Conservation (phyloP, 2,888 invertebrate species). For the Tachina fera region DNA sequence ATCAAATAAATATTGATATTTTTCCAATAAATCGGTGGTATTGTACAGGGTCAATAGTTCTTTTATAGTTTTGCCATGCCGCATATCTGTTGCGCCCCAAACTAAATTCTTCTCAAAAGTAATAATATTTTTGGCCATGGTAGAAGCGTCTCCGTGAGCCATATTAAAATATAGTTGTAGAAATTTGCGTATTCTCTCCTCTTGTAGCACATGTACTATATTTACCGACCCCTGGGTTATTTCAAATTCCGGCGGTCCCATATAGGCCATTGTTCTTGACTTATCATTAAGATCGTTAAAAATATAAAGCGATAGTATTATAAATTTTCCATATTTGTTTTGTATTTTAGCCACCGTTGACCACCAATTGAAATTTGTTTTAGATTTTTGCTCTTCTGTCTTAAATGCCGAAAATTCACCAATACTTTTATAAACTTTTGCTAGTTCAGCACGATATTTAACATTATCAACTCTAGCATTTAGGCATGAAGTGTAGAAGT, state of each 20-base stretch:
- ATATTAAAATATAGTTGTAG: constrained; percentile 74
- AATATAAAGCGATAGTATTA: constrained; percentile 76
- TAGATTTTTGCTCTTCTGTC: constrained; percentile 59
- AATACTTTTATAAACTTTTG: constrained; percentile 73
- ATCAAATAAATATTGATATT: constrained; percentile 74
- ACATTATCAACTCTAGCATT: constrained; percentile 68
- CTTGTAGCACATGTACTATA: constrained; percentile 58
- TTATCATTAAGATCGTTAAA: constrained; percentile 75
- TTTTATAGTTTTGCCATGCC: constrained; percentile 60
- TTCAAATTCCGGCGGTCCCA: constrained; percentile 73
- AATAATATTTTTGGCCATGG: constrained; percentile 73
- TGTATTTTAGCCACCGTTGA: constrained; percentile 75
- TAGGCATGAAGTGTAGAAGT: constrained; percentile 78
- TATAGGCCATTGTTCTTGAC: constrained; percentile 75
- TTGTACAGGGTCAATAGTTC: constrained; percentile 72
- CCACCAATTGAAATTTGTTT: constrained; percentile 78
- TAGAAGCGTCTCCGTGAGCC: constrained; percentile 65
- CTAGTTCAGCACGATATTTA: constrained; percentile 73
- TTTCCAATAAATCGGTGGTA: constrained; percentile 72
- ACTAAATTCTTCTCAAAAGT: constrained; percentile 73
- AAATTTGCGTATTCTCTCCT: constrained; percentile 51
- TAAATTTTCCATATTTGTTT: constrained; percentile 76
- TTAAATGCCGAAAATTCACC: constrained; percentile 75
- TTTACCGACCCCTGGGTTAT: constrained; percentile 28
- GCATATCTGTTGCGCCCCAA: constrained; percentile 53